Base-by-base conservation (phyloP, 2,797 vertebrate genomes). In the Urophycis tenuis region DNA sequence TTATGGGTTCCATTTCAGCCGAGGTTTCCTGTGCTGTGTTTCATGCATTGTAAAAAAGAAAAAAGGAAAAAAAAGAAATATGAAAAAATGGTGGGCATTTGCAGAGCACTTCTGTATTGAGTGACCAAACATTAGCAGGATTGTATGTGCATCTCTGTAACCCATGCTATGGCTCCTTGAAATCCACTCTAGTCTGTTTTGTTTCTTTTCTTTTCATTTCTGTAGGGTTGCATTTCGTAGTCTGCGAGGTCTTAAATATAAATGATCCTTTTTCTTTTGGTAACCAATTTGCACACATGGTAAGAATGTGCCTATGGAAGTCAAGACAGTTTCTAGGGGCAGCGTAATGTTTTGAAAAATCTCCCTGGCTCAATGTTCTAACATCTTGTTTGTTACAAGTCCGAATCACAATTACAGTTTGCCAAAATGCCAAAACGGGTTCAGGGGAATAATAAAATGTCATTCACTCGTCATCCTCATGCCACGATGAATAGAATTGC, bases 271-370 rank as follows among this genome's bases (percentile, higher is more conserved):
- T 74, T 71, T 71, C 10, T 33, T 71, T 71, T 71, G 67, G 25
- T 19, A 82, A 80, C 72, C 67, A 70, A 60, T 89, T 89, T 88
- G 87, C 87, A 87, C 84, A 85, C 77, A 77, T 83, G 84, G 77
- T 71, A 81, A 76, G 36, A 71, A 75, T 25, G 76, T 86, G 84
- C 80, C 83, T 85, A 77, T 14, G 81, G 53, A 85, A 74, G 77
- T 83, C 78, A 83, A 81, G 39, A 72, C 32, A 81, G 71, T 33
- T 77, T 79, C 19, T 9, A 67, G 39, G 80, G 75, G 17, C 45
- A 30, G 83, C 35, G 25, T 22, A 36, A 80, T 29, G 60, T 77
- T 80, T 45, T 81, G 82, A 84, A 72, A 73, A 33, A 11, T 15
- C 7, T 72, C 49, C 64, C 75, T 32, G 53, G n/a, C 74, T 77